These are phyloP conservation scores for Teleopsis dalmanni DNA, from an alignment of 1,140 invertebrate species.

Conservation along the genomic window DNA sequence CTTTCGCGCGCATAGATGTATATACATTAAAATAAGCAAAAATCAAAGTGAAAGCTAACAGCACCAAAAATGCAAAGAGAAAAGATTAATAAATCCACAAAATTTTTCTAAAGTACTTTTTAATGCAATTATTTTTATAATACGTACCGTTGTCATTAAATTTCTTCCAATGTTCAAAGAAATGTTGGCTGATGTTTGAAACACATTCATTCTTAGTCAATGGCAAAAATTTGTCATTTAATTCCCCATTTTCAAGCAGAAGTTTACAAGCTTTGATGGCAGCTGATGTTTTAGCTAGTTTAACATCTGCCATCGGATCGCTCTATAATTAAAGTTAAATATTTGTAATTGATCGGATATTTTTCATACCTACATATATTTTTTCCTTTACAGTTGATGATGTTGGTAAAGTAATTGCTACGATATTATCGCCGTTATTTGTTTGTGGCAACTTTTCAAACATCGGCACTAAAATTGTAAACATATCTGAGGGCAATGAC, in stretches of 20 bases:
- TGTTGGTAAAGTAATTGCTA: slow-evolving; percentile 52
- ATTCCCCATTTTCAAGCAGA: slow-evolving; percentile 65
- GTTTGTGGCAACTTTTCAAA: neutral
- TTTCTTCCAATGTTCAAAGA: slow-evolving; percentile 47
- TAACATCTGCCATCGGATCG: slow-evolving; percentile 48
- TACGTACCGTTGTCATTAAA: slow-evolving; percentile 46
- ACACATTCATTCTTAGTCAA: slow-evolving; percentile 51
- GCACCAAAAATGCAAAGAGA: no score
- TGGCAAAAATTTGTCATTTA: slow-evolving; percentile 71
- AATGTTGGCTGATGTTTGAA: slow-evolving; percentile 24
- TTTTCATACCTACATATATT: slow-evolving; percentile 44
- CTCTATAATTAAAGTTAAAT: slow-evolving; percentile 48
- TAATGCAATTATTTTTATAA: slow-evolving; percentile 2
- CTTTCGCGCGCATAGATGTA: no score
- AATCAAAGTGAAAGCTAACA: no score
- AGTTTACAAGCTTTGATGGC: slow-evolving; percentile 67
- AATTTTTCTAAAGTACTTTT: no score
- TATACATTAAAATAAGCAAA: no score
- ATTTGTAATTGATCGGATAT: neutral
- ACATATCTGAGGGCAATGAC: slow-evolving; percentile 72
- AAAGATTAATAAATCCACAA: no score
- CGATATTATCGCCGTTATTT: slow-evolving; percentile 44
- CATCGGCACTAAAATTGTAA: slow-evolving; percentile 48
- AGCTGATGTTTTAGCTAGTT: slow-evolving; percentile 69
- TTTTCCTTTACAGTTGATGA: slow-evolving; percentile 58